Evolutionary conservation across 2,888 invertebrate genomes (phyloP), one percentile per base, ranked within the genome.

Genomic region (Lasioglossum villosulum): DNA sequence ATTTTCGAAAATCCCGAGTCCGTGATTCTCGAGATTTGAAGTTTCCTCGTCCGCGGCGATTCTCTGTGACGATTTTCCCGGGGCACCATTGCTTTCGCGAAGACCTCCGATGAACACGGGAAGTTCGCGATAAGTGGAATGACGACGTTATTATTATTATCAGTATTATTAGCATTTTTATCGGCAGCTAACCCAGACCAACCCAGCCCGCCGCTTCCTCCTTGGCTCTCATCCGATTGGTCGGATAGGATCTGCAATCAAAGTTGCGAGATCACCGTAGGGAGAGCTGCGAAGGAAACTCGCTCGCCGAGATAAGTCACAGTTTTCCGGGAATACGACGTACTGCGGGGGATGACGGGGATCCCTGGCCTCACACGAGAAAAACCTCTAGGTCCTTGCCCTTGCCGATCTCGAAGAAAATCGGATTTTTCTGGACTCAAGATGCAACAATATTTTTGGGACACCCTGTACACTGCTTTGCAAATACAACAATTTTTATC

Each of bases 121-220:
- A 30, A 30, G 30, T 34, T 66, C 34, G 66, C 66, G 66, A 66
- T 66, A 66, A 66, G 66, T 70, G n/a, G 70, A 39, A 39, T 14
- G 19, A 19, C 34, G 19, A 66, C 34, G 66, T 66, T 66, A 66
- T 34, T 66, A 66, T 34, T 66, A 34, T 34, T 66, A 63, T 63
- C 63, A 66, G 66, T 34, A 66, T 66, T 66, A 66, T 66, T 66
- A 66, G 34, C 66, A 66, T 66, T 66, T 66, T 66, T 66, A 66
- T 66, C 66, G 66, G 19, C 23, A 34, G 66, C 30, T 30, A 63
- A 63, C 59, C 59, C 19, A 34, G 34, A 34, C 30, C 19, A 8
- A 66, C 34, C 19, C 23, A 4, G 34, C 66, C 34, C 19, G 30
- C 34, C 34, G 66, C 19, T 66, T 34, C 66, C 34, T 23, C 34